Conservation (phyloP, 2,113 vertebrate genomes). For the Saguinus midas region DNA sequence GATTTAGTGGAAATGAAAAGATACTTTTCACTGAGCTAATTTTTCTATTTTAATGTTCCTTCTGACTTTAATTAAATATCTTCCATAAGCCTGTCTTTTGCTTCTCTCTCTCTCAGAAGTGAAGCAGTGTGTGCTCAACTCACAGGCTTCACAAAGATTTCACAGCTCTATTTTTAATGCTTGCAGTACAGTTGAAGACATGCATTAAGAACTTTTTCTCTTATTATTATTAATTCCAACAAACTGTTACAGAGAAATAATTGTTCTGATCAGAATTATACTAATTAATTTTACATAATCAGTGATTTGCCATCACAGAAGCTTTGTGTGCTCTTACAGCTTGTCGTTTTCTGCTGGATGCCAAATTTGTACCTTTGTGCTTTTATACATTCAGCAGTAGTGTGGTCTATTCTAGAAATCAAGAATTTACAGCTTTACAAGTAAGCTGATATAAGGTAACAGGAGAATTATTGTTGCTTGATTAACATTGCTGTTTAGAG, state of each 20-base stretch:
- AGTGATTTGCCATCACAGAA: constrained; percentile 57
- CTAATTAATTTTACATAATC: constrained; percentile 81
- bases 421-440: constrained; percentile 36
- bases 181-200: constrained; percentile 63
- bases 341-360: constrained; percentile 53
- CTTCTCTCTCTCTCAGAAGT: constrained; percentile 70
- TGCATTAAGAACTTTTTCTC: constrained; percentile 64
- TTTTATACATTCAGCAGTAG: neutral
- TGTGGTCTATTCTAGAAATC: constrained; percentile 10
- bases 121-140: constrained; percentile 65
- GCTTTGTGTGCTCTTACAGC: constrained; percentile 32
- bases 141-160: constrained; percentile 63
- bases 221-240: constrained; percentile 77
- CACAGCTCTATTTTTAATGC: constrained; percentile 80
- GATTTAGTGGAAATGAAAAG: constrained; percentile 46
- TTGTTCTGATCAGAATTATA: constrained; percentile 69
- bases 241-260: constrained; percentile 73
- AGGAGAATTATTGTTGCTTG: constrained; percentile 2
- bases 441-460: neutral
- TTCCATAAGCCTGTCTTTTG: constrained; percentile 63
- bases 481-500: neutral
- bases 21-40: constrained; percentile 59
- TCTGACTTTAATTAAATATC: constrained; percentile 79
- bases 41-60: constrained; percentile 73
- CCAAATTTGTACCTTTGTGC: constrained; percentile 16